phyloP scores from a whole-genome alignment of 2,113 vertebrate species.

The Syngnathoides biaculeatus region DNA sequence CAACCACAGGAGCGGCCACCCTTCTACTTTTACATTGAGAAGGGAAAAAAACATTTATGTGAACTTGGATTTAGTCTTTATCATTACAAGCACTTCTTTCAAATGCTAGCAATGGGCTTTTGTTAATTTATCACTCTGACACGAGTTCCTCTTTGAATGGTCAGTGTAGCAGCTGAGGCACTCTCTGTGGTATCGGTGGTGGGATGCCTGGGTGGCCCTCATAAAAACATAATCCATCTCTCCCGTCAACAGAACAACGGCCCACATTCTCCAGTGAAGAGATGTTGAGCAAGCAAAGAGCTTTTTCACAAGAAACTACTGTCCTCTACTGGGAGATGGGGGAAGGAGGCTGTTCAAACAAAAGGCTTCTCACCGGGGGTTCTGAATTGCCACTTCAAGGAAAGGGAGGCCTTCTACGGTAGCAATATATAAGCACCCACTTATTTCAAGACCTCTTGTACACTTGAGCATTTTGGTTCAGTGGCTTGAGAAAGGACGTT shows the following conservation, averaged over 20 bases:
- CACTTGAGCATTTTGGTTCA: slow-evolving; percentile 40
- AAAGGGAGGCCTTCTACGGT: slow-evolving; percentile 27
- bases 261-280: slow-evolving; percentile 39
- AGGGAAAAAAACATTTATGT: neutral
- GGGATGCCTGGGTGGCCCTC: slow-evolving; percentile 63
- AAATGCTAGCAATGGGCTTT: neutral
- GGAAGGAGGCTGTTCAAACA: slow-evolving; percentile 35
- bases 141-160: slow-evolving; percentile 17
- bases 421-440: slow-evolving; percentile 38
- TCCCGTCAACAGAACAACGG: slow-evolving; percentile 39
- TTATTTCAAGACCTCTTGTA: slow-evolving; percentile 36
- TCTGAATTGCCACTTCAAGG: slow-evolving; percentile 30
- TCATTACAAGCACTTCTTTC: neutral
- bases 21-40: slow-evolving; percentile 11
- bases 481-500: slow-evolving; percentile 54
- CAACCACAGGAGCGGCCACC: slow-evolving; percentile 7
- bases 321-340: slow-evolving; percentile 38
- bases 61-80: neutral
- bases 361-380: slow-evolving; percentile 32
- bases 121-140: slow-evolving; percentile 9
- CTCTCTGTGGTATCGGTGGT: slow-evolving; percentile 54
- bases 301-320: slow-evolving; percentile 51
- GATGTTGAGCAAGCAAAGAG: slow-evolving; percentile 52
- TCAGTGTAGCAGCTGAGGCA: slow-evolving; percentile 33
- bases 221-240: slow-evolving; percentile 58